Percentiles rank a stretch among this genome's conserved stretches.
Conservation (phyloP, 2,888 invertebrate species). For the Xestia xanthographa region DNA sequence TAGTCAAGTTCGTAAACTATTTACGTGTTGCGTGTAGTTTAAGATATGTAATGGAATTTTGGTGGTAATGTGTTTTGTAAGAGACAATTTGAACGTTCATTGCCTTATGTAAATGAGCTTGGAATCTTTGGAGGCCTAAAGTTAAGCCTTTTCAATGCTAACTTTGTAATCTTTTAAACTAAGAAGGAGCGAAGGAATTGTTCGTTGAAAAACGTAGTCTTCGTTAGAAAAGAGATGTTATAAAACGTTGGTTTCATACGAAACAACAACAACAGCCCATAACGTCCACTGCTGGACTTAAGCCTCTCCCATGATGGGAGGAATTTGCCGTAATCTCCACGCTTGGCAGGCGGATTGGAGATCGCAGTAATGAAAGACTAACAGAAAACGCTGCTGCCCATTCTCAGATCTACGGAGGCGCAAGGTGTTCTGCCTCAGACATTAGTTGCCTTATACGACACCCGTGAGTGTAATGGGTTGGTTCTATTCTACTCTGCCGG, state of each 20-base stretch:
- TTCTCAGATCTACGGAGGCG: too few relatives aligned
- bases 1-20: slow-evolving; percentile 52
- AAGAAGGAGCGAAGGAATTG: background rate
- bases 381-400: too few relatives aligned
- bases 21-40: slow-evolving; percentile 39
- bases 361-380: too few relatives aligned
- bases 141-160: background rate
- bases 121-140: background rate
- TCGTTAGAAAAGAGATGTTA: background rate
- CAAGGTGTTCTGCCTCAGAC: too few relatives aligned
- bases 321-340: too few relatives aligned
- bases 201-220: background rate
- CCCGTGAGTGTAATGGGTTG: too few relatives aligned
- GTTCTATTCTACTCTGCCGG: too few relatives aligned
- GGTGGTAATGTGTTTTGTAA: slow-evolving; percentile 36
- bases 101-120: background rate
- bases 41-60: slow-evolving; percentile 44
- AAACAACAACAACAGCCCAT: too few relatives aligned
- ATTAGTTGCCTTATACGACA: too few relatives aligned
- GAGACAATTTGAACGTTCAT: background rate
- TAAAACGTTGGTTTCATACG: background rate
- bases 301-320: too few relatives aligned
- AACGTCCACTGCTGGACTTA: too few relatives aligned
- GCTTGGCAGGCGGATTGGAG: too few relatives aligned
- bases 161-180: background rate